These are phyloP conservation scores for Ceyx cyanopectus DNA, from an alignment of 2,113 vertebrate species.

Conservation along the genomic window DNA sequence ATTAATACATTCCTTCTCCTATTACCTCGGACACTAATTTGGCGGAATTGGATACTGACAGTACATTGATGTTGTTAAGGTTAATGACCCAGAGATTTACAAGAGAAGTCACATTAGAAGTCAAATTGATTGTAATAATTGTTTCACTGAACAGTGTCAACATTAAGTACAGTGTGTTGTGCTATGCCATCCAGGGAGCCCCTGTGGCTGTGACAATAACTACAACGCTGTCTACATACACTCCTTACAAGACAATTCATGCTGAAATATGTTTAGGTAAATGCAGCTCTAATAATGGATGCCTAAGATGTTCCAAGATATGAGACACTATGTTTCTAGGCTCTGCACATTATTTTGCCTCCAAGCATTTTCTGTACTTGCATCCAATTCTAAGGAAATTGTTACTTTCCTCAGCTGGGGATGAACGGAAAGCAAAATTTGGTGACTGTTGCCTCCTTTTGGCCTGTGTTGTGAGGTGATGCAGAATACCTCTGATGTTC, in stretches of 20 bases:
- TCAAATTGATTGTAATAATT: slow-evolving; percentile 86
- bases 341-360: slow-evolving; percentile 20
- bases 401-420: neutral
- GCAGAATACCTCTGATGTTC: neutral
- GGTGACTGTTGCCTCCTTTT: slow-evolving; percentile 39
- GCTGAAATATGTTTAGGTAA: neutral
- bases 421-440: slow-evolving; percentile 12
- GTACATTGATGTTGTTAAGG: slow-evolving; percentile 82
- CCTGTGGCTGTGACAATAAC: neutral
- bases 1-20: slow-evolving; percentile 81
- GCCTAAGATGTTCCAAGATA: neutral
- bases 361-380: neutral
- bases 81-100: slow-evolving; percentile 86
- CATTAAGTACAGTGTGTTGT: slow-evolving; percentile 77
- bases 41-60: slow-evolving; percentile 81
- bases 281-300: neutral
- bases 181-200: slow-evolving; percentile 33
- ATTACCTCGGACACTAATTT: slow-evolving; percentile 82
- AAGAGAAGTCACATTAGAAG: slow-evolving; percentile 84
- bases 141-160: slow-evolving; percentile 79
- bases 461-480: neutral
- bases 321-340: neutral
- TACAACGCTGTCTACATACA: neutral
- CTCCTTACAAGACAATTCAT: neutral
- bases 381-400: neutral